Percentiles rank a stretch among this genome's conserved stretches.
phyloP scores from a whole-genome alignment of 2,797 vertebrate genomes.

The Heliangelus exortis region DNA sequence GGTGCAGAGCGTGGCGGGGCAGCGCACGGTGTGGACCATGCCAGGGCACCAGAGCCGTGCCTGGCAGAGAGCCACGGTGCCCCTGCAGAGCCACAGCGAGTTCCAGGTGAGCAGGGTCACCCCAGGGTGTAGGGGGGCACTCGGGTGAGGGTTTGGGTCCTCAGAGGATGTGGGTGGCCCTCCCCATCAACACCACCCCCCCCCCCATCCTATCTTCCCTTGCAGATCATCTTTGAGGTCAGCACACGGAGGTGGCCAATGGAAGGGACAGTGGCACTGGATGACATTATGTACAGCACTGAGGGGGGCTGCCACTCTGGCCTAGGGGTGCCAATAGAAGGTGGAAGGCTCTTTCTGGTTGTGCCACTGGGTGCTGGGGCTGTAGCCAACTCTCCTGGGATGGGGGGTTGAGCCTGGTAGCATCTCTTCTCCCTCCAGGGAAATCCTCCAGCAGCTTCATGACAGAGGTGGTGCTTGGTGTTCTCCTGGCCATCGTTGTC shows the following conservation, averaged over 20 bases:
- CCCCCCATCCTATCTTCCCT: background rate
- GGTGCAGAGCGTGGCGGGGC: slow-evolving; percentile 19
- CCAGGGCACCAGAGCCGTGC: slow-evolving; percentile 7
- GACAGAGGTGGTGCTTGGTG: background rate
- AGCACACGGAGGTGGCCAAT: slow-evolving; percentile 71
- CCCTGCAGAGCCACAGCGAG: slow-evolving; percentile 48
- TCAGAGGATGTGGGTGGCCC: rapidly evolving
- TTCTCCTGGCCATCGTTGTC: slow-evolving; percentile 20
- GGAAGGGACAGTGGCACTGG: slow-evolving; percentile 83
- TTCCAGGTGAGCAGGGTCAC: slow-evolving; percentile 63
- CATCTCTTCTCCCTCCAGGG: slow-evolving; percentile 13
- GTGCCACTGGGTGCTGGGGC: rapidly evolving
- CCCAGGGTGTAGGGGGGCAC: background rate
- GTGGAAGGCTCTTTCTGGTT: background rate
- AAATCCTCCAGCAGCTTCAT: rapidly evolving
- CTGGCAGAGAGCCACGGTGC: slow-evolving; percentile 45
- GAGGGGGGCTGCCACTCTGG: slow-evolving; percentile 71
- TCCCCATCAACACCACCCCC: background rate
- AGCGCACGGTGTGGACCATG: slow-evolving; percentile 51
- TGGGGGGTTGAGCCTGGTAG: background rate
- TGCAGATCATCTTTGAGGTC: slow-evolving; percentile 88
- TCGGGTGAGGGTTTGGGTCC: no score
- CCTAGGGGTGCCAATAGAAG: background rate
- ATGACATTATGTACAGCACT: slow-evolving; percentile 82
- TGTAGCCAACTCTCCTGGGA: background rate